Evolutionary conservation across 2,888 invertebrate species (phyloP), one percentile per base, ranked within the genome.

Genomic region (Macaria notata): DNA sequence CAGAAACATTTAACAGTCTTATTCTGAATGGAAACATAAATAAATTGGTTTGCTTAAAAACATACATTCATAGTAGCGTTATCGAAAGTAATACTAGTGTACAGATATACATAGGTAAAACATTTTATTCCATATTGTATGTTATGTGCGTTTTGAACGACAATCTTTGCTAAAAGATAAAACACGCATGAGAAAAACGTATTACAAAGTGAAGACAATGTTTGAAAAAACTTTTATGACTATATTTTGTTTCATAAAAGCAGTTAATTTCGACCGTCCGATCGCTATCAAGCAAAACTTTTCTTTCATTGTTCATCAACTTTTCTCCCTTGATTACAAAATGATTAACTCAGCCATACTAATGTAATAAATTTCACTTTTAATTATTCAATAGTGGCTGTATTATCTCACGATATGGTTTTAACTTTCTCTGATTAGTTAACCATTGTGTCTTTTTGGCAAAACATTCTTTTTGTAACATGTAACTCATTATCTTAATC

Each of bases 401-500:
- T 59, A 48, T 56, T 61, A 47, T 63, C 48, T 59, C 47, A 62
- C 45, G 45, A 59, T 53, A 52, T 57, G 43, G 49, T n/a, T 8
- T 1, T 4, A 33, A 74, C 76, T 78, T 78, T 80, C 76, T 75
- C 62, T 60, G 63, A 58, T 61, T 61, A 56, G 58, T 59, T 51
- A 45, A 43, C 68, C 65, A 75, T 78, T 77, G 72, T 75, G 71
- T 74, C 57, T 68, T 72, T 70, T 77, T 70, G 70, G 69, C 68
- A 72, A 74, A 76, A 75, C 67, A 65, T 68, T 66, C 66, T 69
- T 69, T 70, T 67, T 65, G 59, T 68, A 71, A 76, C 76, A 76
- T 75, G 75, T 65, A 69, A 60, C 73, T 81, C 73, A 79, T 83
- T 80, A 76, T 57, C 63, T 64, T 79, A 81, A 66, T 82, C 78